Base-by-base conservation (phyloP, 2,888 invertebrate species). In the Drosophila parthenogenetica region DNA sequence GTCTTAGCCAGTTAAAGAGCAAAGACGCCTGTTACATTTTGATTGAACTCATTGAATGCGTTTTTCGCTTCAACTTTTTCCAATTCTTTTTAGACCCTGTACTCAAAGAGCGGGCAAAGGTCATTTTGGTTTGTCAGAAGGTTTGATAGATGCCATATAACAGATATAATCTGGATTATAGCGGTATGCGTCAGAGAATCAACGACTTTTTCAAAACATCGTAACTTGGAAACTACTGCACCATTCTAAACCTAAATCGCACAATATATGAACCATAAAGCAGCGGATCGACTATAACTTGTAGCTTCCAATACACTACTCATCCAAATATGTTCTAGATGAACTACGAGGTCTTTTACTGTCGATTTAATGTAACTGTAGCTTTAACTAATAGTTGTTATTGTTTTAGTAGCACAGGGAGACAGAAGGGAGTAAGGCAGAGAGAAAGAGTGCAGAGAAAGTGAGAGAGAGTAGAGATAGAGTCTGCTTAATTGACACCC, bases 401-500 rank as follows among this genome's bases (percentile, higher is more conserved):
- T 35, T 35, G 35, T 13, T 35, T 35, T 35, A 13, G 35, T 8
- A 5, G 8, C 8, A 8, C 5, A 35, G 2, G 8, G 13, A 11
- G 13, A 35, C 3, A 13, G 13, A 5, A 2, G 35, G 4, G 35
- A 13, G 35, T 13, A 5, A 22, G 11, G 2, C 11, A 2, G 32
- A 1, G 32, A 32, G 32, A 32, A 0, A 22, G 22, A 29, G 19
- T 19, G 19, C 19, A 29, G 35, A 35, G 11, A 10, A 4, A 35
- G 35, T 3, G 2, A 7, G 35, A 11, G 13, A 35, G 35, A 13
- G 35, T 13, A 35, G 35, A 35, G 35, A 22, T 14, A 39, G 22
- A 69, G 63, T 57, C 65, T 69, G 77, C 80, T 83, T 83, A 83
- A 86, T 83, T 86, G 83, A 82, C 86, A 78, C 74, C 73, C 84